Percentiles rank a stretch among this genome's conserved stretches.
phyloP scores from a whole-genome alignment of 2,888 invertebrate species.

The Scaptomyza polygonia region DNA sequence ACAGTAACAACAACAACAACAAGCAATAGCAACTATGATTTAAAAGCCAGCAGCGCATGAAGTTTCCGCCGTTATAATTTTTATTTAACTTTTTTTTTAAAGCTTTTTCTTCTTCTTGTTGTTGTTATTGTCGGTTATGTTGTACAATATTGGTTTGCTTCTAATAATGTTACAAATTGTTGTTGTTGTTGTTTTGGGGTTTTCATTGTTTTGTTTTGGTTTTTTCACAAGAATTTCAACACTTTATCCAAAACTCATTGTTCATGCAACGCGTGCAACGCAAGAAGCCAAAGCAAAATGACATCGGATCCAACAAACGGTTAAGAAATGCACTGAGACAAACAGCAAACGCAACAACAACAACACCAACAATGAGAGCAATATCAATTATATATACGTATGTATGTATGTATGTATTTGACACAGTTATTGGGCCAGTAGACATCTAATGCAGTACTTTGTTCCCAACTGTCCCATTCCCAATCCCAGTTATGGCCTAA shows the following conservation, averaged over 20 bases:
- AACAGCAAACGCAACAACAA: constrained; percentile 13
- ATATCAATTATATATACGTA: constrained; percentile 36
- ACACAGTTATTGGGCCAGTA: constrained; percentile 39
- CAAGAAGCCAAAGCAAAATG: constrained; percentile 16
- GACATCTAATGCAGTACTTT: no score
- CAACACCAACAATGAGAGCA: constrained; percentile 14
- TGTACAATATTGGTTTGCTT: constrained; percentile 26
- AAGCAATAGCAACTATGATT: constrained; percentile 20
- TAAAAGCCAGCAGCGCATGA: constrained; percentile 63
- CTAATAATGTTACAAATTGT: constrained; percentile 16
- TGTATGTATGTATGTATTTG: constrained; percentile 20
- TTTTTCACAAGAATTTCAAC: constrained; percentile 61
- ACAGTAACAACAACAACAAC: constrained; percentile 33
- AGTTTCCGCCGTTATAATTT: constrained; percentile 63
- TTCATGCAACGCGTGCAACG: constrained; percentile 47
- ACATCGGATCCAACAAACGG: no score
- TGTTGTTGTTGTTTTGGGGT: constrained; percentile 6
- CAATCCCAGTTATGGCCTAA: constrained; percentile 26
- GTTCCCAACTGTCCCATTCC: constrained; percentile 15
- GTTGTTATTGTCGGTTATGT: constrained; percentile 5
- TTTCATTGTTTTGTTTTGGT: not conserved
- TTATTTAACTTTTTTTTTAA: not conserved
- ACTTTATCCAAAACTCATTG: constrained; percentile 44
- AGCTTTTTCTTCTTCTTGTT: not conserved
- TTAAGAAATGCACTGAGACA: constrained; percentile 38